Base-by-base conservation (phyloP, 2,797 vertebrate genomes). In the Pipistrellus pipistrellus region DNA sequence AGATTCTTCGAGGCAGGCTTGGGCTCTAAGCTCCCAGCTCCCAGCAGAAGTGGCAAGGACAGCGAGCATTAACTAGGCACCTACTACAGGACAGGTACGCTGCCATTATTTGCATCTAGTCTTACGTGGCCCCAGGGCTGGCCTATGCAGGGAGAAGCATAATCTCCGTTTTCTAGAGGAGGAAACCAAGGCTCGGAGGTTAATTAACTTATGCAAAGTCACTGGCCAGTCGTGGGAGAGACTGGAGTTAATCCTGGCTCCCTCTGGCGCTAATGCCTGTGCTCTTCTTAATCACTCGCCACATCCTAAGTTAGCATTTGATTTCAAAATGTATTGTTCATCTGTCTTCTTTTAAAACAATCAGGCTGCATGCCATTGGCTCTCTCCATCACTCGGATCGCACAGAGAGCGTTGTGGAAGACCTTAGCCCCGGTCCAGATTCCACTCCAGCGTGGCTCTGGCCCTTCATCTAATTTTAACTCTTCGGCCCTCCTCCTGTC, bases 381-480 rank as follows among this genome's bases (percentile, higher is more conserved):
- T 88, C 76, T 83, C 62, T 83, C 81, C 51, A 48, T 51, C 68
- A 32, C 72, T 94, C 53, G 30, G 75, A 91, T 51, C 3, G 9
- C 53, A 82, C 23, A 51, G 77, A 41, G 38, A 53, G 90, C 72
- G 57, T 89, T 87, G 89, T 66, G 32, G 23, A 64, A 90, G 81
- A 82, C n/a, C 53, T 84, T 88, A 18, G 35, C 81, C 87, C 64
- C 27, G 32, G 9, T 77, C 72, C 93, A 53, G 59, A 80, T 80
- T 82, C 75, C 41, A 66, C 64, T 90, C 25, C n/a, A 66, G 64
- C 80, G 72, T n/a, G 21, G 93, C 82, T 94, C 78, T 66, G 55
- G 62, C 46, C 51, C 44, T 88, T 86, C 83, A 59, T 92, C 84
- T 95, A 94, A 96, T 95, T 96, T 97, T 95, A 95, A 94, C 90